Evolutionary conservation across 2,113 vertebrate genomes (phyloP).

Genomic region (Lanius ludovicianus): DNA sequence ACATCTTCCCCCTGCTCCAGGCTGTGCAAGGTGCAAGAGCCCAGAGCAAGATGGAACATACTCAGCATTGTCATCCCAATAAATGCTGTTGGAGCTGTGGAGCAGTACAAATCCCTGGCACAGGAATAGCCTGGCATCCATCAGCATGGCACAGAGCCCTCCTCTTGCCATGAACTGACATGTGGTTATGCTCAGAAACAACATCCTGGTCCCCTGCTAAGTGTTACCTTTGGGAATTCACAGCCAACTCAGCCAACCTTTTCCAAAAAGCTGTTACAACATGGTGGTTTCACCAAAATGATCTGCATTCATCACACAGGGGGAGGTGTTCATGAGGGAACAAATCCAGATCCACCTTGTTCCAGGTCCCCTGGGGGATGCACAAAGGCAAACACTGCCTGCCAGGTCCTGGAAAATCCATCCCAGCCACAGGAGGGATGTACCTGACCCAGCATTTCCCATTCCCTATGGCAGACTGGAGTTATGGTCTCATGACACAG

Average conservation of each 20-base stretch:
- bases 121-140: background rate
- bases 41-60: fast-evolving
- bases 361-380: background rate
- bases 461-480: background rate
- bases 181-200: background rate
- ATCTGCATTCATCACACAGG: fast-evolving
- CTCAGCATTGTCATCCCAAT: background rate
- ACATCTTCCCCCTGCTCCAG: background rate
- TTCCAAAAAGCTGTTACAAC: background rate
- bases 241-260: background rate
- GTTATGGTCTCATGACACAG: fast-evolving
- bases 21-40: background rate
- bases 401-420: background rate
- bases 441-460: background rate
- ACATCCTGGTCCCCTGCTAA: background rate
- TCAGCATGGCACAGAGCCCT: background rate
- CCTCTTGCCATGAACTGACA: background rate
- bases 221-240: background rate
- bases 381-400: background rate
- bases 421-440: background rate
- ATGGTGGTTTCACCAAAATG: background rate
- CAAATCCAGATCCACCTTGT: background rate
- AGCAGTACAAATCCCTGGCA: background rate
- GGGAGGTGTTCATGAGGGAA: background rate
- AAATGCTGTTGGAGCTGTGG: fast-evolving